These are phyloP conservation scores for Ascidia mentula DNA, from an alignment of 23 tunicate genomes.

Conservation along the genomic window DNA sequence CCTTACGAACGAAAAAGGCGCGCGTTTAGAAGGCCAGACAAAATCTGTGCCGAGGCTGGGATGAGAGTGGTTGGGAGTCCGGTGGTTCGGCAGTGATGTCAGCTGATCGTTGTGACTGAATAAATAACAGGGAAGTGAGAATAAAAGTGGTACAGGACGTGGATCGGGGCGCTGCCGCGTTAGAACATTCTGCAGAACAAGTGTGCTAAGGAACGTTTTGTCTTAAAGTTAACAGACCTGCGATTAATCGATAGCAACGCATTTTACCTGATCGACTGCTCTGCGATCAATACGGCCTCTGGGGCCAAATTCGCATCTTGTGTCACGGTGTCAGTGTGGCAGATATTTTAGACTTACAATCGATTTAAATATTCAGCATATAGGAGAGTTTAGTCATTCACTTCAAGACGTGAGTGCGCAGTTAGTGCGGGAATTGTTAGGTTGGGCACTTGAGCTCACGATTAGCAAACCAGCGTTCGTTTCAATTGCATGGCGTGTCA, in stretches of 20 bases:
- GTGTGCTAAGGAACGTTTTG: too few relatives aligned
- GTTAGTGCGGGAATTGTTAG: background rate
- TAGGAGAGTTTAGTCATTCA: background rate
- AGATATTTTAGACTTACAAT: background rate
- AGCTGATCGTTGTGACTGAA: too few relatives aligned
- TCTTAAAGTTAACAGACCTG: too few relatives aligned
- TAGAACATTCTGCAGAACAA: too few relatives aligned
- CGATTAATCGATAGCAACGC: background rate
- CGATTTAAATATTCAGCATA: background rate
- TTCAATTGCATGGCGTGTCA: slow-evolving; percentile 7
- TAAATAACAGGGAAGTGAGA: too few relatives aligned
- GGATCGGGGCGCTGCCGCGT: too few relatives aligned
- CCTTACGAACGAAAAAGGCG: slow-evolving; percentile 13
- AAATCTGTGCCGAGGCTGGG: background rate
- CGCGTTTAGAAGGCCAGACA: background rate
- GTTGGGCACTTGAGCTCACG: background rate
- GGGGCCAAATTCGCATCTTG: background rate
- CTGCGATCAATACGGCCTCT: background rate
- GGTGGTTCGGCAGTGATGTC: background rate
- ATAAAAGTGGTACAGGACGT: too few relatives aligned
- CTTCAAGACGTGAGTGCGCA: too few relatives aligned
- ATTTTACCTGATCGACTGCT: background rate
- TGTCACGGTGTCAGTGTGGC: background rate
- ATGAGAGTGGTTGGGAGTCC: background rate
- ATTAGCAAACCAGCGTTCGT: background rate